Conservation (phyloP, 2,797 vertebrate genomes). For the Chelon labrosus region DNA sequence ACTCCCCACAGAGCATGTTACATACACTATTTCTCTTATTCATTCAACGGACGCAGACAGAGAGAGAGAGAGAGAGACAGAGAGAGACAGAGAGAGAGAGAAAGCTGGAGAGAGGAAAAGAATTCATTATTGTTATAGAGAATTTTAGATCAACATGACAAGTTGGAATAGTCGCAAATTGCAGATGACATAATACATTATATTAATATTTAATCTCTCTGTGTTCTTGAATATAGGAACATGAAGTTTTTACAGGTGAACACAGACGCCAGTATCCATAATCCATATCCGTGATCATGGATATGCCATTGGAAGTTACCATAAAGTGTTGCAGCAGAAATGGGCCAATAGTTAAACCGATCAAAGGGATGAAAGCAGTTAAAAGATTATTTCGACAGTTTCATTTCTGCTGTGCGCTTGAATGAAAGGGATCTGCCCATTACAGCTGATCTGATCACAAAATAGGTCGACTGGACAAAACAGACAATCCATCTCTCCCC, state of each 20-base stretch:
- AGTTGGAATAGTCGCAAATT: no score
- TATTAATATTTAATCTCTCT: background rate
- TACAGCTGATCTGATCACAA: constrained; percentile 6
- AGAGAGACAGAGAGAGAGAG: background rate
- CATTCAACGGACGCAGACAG: constrained; percentile 7
- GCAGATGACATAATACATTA: background rate
- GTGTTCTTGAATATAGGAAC: no score
- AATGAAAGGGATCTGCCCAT: constrained; percentile 71
- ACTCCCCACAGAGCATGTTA: constrained; percentile 46
- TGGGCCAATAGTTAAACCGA: constrained; percentile 78
- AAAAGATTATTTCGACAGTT: constrained; percentile 88
- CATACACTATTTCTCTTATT: constrained; percentile 34
- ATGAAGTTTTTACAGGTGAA: no score
- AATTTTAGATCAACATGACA: constrained; percentile 6
- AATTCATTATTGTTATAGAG: constrained; percentile 37
- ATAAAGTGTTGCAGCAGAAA: constrained; percentile 6
- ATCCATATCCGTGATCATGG: no score
- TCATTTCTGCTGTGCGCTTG: constrained; percentile 73
- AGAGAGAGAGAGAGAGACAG: background rate
- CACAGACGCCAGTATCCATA: no score
- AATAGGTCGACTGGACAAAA: constrained; percentile 76
- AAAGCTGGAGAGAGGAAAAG: constrained; percentile 10
- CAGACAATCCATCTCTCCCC: constrained; percentile 83
- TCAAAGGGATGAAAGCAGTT: constrained; percentile 85
- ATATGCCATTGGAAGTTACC: background rate